phyloP scores from a whole-genome alignment of 2,888 invertebrate species.

The Sarcophaga subvicina region DNA sequence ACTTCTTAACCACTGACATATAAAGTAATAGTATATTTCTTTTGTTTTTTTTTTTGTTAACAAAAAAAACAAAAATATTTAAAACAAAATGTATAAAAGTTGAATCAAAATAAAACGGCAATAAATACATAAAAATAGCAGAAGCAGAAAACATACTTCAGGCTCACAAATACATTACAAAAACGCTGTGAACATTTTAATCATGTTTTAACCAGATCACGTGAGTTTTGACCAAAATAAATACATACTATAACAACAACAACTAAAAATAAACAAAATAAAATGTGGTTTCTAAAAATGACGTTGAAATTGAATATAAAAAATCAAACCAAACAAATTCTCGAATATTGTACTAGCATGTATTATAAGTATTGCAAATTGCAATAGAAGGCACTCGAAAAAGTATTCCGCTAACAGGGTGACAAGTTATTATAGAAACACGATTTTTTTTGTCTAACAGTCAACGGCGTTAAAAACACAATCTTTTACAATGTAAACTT shows the following conservation, averaged over 20 bases:
- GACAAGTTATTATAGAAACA: neutral
- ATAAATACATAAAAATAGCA: too few species aligned
- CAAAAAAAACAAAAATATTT: neutral
- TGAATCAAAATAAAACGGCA: neutral
- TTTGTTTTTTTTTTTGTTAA: neutral
- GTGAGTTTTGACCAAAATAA: slow-evolving; percentile 62
- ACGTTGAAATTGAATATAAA: neutral
- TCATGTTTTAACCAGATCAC: slow-evolving; percentile 49
- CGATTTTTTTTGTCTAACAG: neutral
- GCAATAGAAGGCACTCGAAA: neutral
- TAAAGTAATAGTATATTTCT: neutral
- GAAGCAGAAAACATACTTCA: neutral
- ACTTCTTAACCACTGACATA: slow-evolving; percentile 34
- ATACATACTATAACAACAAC: neutral
- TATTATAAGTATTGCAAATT: neutral
- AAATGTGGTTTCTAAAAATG: slow-evolving; percentile 15
- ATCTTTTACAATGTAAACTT: neutral
- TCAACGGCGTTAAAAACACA: neutral
- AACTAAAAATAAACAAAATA: neutral
- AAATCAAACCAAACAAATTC: slow-evolving; percentile 14
- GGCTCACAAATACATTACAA: neutral
- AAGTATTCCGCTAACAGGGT: neutral
- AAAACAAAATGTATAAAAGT: neutral
- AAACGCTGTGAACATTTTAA: slow-evolving; percentile 4
- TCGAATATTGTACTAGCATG: neutral